Conservation (phyloP, 2,113 vertebrate genomes). For the Neolamprologus ventralis region DNA sequence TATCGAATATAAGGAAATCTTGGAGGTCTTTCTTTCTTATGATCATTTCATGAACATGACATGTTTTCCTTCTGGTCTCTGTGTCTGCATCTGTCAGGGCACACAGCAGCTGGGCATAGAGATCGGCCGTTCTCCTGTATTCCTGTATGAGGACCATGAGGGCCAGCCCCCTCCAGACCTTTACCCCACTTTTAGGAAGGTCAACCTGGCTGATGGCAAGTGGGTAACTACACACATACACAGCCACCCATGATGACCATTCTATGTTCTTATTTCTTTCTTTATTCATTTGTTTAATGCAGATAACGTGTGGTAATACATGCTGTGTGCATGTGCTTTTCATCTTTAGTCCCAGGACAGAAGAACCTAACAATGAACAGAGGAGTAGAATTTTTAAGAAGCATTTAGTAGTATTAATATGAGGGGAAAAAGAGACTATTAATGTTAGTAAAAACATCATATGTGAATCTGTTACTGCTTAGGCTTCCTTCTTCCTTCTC, state of each 20-base stretch:
- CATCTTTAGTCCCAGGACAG: neutral
- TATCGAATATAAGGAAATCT: neutral
- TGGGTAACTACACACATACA: conserved; percentile 65
- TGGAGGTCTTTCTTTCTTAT: neutral
- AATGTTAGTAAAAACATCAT: neutral
- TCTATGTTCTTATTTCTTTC: neutral
- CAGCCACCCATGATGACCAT: neutral
- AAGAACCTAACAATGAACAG: neutral
- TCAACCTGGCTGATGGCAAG: conserved; percentile 97
- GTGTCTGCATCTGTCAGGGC: conserved; percentile 66
- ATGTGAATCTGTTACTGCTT: neutral
- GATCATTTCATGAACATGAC: neutral
- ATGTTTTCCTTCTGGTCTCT: neutral
- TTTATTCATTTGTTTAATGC: neutral
- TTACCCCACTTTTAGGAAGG: conserved; percentile 90
- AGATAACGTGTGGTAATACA: neutral
- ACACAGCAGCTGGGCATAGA: conserved; percentile 95
- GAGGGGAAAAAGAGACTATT: neutral
- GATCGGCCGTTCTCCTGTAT: conserved; percentile 89
- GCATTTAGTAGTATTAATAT: neutral
- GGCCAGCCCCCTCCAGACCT: conserved; percentile 87
- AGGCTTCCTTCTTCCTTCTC: neutral
- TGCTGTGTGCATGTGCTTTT: neutral
- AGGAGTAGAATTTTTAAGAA: neutral
- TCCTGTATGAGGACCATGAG: conserved; percentile 93